These are phyloP conservation scores for Sisor rabdophorus DNA, from an alignment of 2,113 vertebrate species.

Conservation along the genomic window DNA sequence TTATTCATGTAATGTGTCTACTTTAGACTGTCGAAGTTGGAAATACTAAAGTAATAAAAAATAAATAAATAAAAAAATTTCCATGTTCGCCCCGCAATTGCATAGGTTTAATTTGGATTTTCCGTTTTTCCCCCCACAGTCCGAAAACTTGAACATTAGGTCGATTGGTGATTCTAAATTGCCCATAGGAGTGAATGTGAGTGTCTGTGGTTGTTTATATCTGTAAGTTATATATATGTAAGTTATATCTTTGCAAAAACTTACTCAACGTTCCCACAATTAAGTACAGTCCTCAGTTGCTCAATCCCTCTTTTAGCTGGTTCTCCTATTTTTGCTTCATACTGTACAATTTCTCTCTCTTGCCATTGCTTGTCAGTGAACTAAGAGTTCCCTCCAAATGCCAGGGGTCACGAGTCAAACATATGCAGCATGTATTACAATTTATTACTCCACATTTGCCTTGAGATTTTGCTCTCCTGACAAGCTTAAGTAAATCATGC, in stretches of 20 bases:
- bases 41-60: not conserved
- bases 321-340: conserved; percentile 27
- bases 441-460: conserved; percentile 88
- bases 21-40: not conserved
- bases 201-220: too few species aligned
- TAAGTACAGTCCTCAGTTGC: not conserved
- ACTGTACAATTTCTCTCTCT: conserved; percentile 48
- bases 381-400: conserved; percentile 83
- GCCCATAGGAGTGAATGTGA: too few species aligned
- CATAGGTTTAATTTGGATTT: too few species aligned
- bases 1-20: not conserved
- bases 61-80: too few species aligned
- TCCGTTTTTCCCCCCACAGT: too few species aligned
- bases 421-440: conserved; percentile 85
- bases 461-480: conserved; percentile 91
- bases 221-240: too few species aligned
- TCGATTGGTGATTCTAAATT: too few species aligned
- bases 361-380: conserved; percentile 60
- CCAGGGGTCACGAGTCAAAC: conserved; percentile 91
- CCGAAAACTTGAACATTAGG: too few species aligned
- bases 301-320: not conserved
- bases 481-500: conserved; percentile 87
- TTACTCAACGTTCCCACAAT: not conserved
- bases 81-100: too few species aligned
- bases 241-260: too few species aligned